These are phyloP conservation scores for Pseudonaja textilis DNA, from an alignment of 2,113 vertebrate genomes.

Conservation along the genomic window DNA sequence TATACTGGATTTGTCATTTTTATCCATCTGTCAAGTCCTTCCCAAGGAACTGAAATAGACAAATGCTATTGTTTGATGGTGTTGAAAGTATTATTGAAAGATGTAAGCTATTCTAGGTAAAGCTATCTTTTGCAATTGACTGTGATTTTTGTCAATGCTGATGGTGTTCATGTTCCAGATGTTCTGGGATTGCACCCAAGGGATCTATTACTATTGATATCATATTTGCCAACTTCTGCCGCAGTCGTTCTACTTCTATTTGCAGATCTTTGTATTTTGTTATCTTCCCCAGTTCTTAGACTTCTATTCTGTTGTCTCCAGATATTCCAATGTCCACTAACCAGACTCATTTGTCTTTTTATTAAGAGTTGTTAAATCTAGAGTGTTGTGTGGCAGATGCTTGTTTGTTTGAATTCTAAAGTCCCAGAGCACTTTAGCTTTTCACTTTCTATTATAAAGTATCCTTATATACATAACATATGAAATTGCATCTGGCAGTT, in stretches of 20 bases:
- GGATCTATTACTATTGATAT: neutral
- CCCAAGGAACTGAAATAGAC: neutral
- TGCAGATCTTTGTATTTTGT: neutral
- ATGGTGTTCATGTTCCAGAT: neutral
- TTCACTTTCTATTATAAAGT: neutral
- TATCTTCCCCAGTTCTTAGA: neutral
- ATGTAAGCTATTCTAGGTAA: neutral
- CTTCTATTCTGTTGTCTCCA: neutral
- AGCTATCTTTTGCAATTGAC: neutral
- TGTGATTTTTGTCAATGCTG: neutral
- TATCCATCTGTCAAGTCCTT: neutral
- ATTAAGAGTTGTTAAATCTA: neutral
- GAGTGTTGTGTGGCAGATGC: neutral
- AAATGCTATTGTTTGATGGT: neutral
- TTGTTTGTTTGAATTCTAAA: neutral
- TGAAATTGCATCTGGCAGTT: neutral
- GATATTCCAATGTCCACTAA: neutral
- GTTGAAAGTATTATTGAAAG: neutral
- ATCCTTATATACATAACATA: neutral
- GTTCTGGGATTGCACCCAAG: neutral
- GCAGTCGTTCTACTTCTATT: neutral
- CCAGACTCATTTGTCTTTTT: neutral
- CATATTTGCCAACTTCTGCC: neutral
- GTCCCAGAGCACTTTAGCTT: neutral
- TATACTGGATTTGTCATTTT: neutral